Base-by-base conservation (phyloP, 1,140 invertebrate species). In the Caenorhabditis latens region DNA sequence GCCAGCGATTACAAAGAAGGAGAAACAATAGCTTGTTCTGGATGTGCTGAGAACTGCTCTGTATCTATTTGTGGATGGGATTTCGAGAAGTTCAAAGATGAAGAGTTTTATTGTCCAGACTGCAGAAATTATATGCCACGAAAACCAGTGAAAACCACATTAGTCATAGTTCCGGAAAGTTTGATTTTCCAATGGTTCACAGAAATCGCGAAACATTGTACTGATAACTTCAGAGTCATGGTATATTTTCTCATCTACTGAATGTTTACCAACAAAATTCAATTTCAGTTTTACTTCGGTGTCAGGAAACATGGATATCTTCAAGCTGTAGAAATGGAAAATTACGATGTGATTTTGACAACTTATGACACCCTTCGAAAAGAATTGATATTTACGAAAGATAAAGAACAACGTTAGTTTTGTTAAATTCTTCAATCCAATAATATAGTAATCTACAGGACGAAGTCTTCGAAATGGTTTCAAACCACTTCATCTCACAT, bases 121-220 rank as follows among this genome's bases (percentile, higher is more conserved):
- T 79, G 71, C 50, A 13, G 21, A 14, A 79, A 4, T 24, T 4
- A 4, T 24, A 16, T 40, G 11, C 40, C 4, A 46, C 40, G 42
- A n/a, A 21, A 16, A 46, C 7, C 11, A n/a, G 11, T 79, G 43
- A 50, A 42, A 16, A 79, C 71, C 2, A 79, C 71, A 79, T 50
- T 79, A 21, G 53, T 79, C 4, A 79, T 79, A 24, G 32, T 79
- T 11, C 71, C 71, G 7, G 71, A 79, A 50, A 79, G 71, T 32
- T 53, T 79, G 4, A 79, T 79, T 24, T 50, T 79, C 11, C 71
- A 79, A 79, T 79, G 71, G 71, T 79, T 79, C 71, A 79, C 71
- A 7, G 71, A 79, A n/a, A 50, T 79, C 9, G 32, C 46, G 8
- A 79, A 79, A 13, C 71, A 79, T 53, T 79, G 71, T 53, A 53